These are phyloP conservation scores for Lamellibrachia satsuma DNA, from an alignment of 2,888 invertebrate genomes.

Conservation along the genomic window DNA sequence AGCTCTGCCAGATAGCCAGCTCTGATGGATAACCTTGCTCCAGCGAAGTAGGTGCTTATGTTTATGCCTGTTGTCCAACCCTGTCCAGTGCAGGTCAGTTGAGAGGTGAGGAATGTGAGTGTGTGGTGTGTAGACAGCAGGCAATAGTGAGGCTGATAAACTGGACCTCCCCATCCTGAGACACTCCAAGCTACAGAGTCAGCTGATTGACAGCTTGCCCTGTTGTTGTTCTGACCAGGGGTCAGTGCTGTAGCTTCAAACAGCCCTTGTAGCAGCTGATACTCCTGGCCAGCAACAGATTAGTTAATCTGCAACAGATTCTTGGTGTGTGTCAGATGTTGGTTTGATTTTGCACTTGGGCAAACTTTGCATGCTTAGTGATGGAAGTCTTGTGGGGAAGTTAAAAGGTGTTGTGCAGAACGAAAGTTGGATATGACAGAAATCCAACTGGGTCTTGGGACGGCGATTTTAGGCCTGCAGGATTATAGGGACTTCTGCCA, in stretches of 20 bases:
- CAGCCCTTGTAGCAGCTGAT: not conserved
- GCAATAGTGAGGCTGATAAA: not conserved
- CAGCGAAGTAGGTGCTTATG: not conserved
- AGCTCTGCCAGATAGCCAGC: too few relatives aligned
- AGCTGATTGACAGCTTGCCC: not conserved
- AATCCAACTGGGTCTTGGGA: not conserved
- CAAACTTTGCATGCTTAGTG: not conserved
- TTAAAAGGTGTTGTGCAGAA: not conserved
- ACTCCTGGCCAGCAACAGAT: not conserved
- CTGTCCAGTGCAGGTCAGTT: not conserved
- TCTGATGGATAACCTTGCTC: not conserved
- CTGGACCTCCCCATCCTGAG: not conserved
- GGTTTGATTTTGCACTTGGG: not conserved
- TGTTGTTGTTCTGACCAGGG: not conserved
- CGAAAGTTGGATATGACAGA: not conserved
- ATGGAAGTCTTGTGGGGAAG: not conserved
- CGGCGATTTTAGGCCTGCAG: not conserved
- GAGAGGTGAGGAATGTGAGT: not conserved
- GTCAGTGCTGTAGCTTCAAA: not conserved
- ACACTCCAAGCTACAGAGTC: not conserved
- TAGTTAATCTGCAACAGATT: not conserved
- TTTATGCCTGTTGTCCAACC: not conserved
- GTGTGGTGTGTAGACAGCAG: not conserved
- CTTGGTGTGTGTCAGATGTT: not conserved
- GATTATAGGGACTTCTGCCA: not conserved